These are phyloP conservation scores for Pandemis heparana DNA, from an alignment of 2,888 invertebrate genomes.

Conservation along the genomic window DNA sequence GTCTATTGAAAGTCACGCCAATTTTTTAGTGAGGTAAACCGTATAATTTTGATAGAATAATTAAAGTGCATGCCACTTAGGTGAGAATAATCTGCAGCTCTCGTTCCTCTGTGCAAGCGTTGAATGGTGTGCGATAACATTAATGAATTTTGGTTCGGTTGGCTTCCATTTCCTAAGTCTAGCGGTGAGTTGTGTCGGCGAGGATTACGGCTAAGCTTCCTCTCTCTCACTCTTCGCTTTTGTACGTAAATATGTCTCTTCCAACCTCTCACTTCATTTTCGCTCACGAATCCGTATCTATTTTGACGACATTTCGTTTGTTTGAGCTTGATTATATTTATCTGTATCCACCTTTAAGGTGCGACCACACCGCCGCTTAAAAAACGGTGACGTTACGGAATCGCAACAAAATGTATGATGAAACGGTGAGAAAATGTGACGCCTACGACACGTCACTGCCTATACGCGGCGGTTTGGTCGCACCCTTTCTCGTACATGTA, in stretches of 20 bases:
- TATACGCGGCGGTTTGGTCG: too few species aligned
- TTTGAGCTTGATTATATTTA: constrained; percentile 49
- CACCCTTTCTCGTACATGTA: too few species aligned
- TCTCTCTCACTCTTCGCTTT: constrained; percentile 49
- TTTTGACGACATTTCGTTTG: constrained; percentile 47
- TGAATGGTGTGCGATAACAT: constrained; percentile 69
- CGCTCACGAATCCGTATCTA: constrained; percentile 52
- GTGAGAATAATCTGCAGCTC: constrained; percentile 55
- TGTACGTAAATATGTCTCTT: constrained; percentile 20
- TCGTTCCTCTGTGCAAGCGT: constrained; percentile 54
- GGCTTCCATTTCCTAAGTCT: constrained; percentile 73
- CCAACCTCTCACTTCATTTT: constrained; percentile 53
- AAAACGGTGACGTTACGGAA: too few species aligned
- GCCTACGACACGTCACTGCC: too few species aligned
- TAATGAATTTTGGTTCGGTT: constrained; percentile 74
- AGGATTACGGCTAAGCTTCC: constrained; percentile 57
- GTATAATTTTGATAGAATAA: not conserved
- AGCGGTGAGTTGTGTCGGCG: constrained; percentile 58
- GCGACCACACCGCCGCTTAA: too few species aligned
- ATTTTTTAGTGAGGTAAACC: too few species aligned
- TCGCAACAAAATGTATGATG: too few species aligned
- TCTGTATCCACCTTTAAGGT: constrained; percentile 18
- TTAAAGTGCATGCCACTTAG: constrained; percentile 24
- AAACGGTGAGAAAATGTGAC: too few species aligned
- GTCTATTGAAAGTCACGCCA: too few species aligned